phyloP scores from a whole-genome alignment of 2,888 invertebrate species.

The Dinocampus coccinellae region DNA sequence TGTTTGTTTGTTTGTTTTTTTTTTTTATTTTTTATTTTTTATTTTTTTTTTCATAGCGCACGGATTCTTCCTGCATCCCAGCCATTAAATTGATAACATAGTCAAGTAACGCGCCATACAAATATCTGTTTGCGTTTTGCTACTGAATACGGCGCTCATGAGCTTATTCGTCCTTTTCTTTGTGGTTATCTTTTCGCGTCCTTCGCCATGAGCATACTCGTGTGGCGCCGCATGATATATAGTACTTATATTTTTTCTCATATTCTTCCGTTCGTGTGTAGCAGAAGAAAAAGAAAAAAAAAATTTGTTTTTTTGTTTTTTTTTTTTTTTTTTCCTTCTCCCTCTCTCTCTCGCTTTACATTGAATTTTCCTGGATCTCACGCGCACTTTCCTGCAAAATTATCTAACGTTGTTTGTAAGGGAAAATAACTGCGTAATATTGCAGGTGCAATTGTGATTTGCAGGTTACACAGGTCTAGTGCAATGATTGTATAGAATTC shows the following conservation, averaged over 20 bases:
- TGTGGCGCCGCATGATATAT: not conserved
- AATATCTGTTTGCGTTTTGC: slow-evolving; percentile 11
- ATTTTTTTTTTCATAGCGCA: not conserved
- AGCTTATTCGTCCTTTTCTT: not conserved
- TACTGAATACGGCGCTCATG: not conserved
- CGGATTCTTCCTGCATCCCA: slow-evolving; percentile 9
- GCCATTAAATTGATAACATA: slow-evolving; percentile 24
- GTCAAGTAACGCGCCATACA: not conserved
- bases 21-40: too few species aligned
- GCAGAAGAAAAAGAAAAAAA: not conserved
- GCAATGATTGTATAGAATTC: not conserved
- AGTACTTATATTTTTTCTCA: not conserved
- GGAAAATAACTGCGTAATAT: slow-evolving; percentile 1
- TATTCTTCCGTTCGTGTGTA: not conserved
- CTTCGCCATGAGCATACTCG: not conserved
- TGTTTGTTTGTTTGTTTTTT: too few species aligned
- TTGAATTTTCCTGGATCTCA: slow-evolving; percentile 22
- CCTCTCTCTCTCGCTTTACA: too few species aligned
- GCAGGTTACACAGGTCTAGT: not conserved
- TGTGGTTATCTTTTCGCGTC: not conserved
- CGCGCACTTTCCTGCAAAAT: slow-evolving; percentile 17
- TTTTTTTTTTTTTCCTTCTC: not conserved
- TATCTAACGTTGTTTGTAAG: not conserved
- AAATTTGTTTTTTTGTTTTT: too few species aligned
- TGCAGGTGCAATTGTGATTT: not conserved